Conservation (phyloP, 2,888 invertebrate genomes). For the Sympetrum striolatum region DNA sequence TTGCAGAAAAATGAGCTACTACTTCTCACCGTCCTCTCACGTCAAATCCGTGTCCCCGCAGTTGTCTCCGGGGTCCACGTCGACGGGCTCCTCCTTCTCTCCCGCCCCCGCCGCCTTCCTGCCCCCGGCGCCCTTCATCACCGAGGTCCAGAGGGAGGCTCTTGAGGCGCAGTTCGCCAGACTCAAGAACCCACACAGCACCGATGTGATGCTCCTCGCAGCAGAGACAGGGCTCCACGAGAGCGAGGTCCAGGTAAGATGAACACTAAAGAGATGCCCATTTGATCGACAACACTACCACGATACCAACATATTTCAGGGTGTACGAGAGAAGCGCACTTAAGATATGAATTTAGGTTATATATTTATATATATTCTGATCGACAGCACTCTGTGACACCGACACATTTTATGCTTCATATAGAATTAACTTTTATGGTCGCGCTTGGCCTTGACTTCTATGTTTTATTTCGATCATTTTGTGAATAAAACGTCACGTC, state of each 20-base stretch:
- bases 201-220: slow-evolving; percentile 62
- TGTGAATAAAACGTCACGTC: too few species aligned
- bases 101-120: slow-evolving; percentile 28
- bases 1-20: slow-evolving; percentile 6
- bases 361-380: too few species aligned
- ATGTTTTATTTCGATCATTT: too few species aligned
- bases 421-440: too few species aligned
- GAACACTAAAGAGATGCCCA: not conserved
- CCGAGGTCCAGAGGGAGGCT: slow-evolving; percentile 60
- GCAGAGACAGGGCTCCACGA: slow-evolving; percentile 64
- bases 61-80: slow-evolving; percentile 49
- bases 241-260: slow-evolving; percentile 60
- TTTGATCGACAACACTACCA: too few species aligned
- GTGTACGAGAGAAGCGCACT: too few species aligned
- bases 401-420: too few species aligned
- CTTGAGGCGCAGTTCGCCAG: slow-evolving; percentile 62
- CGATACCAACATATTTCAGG: too few species aligned
- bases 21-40: slow-evolving; percentile 16
- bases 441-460: too few species aligned
- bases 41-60: slow-evolving; percentile 51
- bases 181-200: slow-evolving; percentile 62
- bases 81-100: slow-evolving; percentile 1
- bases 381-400: not conserved
- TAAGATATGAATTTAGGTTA: too few species aligned
- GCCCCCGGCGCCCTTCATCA: slow-evolving; percentile 55